These are phyloP conservation scores for Apostichopus japonicus DNA, from an alignment of 35 echinoderm and acorn worm genomes.

Conservation along the genomic window DNA sequence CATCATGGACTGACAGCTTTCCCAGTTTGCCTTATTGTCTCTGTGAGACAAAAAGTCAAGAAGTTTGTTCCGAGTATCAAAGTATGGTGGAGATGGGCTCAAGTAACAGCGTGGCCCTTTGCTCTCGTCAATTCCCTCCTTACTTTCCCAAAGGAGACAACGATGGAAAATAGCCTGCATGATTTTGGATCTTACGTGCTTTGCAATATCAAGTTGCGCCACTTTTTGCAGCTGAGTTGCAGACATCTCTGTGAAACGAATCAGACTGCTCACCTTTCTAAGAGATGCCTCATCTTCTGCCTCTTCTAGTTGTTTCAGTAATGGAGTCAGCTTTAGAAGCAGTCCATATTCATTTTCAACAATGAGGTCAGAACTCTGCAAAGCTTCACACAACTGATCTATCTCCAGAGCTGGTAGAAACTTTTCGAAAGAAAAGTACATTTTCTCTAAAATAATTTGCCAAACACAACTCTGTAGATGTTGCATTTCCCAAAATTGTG, in stretches of 20 bases:
- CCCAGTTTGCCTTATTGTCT: background rate
- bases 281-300: background rate
- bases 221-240: background rate
- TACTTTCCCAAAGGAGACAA: slow-evolving; percentile 12
- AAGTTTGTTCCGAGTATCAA: background rate
- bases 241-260: slow-evolving; percentile 31
- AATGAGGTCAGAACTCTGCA: background rate
- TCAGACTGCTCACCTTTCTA: background rate
- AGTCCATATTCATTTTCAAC: slow-evolving; percentile 6
- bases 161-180: background rate
- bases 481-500: background rate
- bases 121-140: background rate
- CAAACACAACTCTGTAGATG: background rate
- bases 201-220: background rate
- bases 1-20: background rate
- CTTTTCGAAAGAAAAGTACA: background rate
- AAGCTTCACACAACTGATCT: background rate
- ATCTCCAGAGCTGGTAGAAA: background rate
- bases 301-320: background rate
- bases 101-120: background rate
- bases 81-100: background rate
- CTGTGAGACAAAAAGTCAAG: background rate
- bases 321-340: background rate
- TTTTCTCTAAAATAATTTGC: background rate
- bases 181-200: background rate